Percentiles rank a stretch among this genome's conserved stretches.
Conservation (phyloP, 2,113 vertebrate genomes). For the Odobenus rosmarus region DNA sequence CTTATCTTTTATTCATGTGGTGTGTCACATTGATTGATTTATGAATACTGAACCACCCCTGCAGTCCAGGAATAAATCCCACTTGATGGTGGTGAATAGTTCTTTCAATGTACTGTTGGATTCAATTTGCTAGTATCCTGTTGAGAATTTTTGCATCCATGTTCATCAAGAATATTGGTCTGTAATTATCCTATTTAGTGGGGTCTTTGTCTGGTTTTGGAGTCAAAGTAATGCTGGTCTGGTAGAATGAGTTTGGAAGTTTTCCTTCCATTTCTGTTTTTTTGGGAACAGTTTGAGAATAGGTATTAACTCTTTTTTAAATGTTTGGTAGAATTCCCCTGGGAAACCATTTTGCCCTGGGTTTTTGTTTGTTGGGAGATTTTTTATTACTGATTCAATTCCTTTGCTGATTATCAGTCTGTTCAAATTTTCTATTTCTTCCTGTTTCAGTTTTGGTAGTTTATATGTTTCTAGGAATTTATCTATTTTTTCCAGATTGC, state of each 20-base stretch:
- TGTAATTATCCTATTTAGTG: not conserved
- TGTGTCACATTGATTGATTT: not conserved
- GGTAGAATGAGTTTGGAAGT: not conserved
- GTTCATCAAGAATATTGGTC: not conserved
- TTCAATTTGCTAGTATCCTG: not conserved
- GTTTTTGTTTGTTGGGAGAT: not conserved
- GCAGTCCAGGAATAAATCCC: not conserved
- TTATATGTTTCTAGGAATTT: not conserved
- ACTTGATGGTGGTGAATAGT: not conserved
- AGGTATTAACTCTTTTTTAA: not conserved
- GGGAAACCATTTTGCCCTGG: not conserved
- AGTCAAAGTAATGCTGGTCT: not conserved
- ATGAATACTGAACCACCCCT: not conserved
- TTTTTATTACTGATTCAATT: not conserved
- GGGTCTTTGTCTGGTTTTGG: not conserved
- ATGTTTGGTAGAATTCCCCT: not conserved
- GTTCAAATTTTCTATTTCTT: not conserved
- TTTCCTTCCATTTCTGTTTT: not conserved
- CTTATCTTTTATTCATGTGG: not conserved
- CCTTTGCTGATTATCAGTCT: not conserved
- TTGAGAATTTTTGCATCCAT: not conserved
- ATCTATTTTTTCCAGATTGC: not conserved
- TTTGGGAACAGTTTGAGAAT: not conserved
- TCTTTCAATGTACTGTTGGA: not conserved
- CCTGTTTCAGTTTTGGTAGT: not conserved